Percentiles rank a stretch among this genome's conserved stretches.
phyloP scores from a whole-genome alignment of 2,888 invertebrate species.

The Agrotis clavis region DNA sequence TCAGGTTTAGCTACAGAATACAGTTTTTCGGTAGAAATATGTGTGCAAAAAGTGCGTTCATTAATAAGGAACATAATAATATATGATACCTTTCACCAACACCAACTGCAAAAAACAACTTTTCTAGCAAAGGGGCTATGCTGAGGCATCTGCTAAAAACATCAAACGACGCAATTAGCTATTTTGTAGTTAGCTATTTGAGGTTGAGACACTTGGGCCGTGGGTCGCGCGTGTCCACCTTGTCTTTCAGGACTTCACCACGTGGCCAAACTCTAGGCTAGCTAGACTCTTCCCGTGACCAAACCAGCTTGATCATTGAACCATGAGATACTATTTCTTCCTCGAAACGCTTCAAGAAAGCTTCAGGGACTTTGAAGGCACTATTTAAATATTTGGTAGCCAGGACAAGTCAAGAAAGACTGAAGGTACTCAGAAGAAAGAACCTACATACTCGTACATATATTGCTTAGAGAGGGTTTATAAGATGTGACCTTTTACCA shows the following conservation, averaged over 20 bases:
- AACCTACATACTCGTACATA: not conserved
- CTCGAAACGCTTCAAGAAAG: no score
- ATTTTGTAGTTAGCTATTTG: no score
- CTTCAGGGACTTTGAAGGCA: not conserved
- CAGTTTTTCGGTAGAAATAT: not conserved
- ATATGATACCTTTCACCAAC: no score
- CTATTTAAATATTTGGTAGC: not conserved
- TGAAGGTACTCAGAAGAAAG: no score
- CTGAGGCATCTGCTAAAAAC: no score
- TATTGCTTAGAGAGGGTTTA: not conserved
- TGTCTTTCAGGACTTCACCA: no score
- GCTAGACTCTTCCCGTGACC: not conserved
- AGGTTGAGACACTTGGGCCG: no score
- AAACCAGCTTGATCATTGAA: not conserved
- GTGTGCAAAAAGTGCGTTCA: not conserved
- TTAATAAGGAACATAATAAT: not conserved
- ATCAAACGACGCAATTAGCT: no score
- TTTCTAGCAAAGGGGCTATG: no score
- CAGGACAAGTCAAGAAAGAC: not conserved
- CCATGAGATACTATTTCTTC: not conserved
- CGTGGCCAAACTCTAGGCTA: no score
- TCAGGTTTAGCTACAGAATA: not conserved
- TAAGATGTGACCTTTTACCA: not conserved
- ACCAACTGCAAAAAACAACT: no score
- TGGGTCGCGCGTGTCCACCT: no score